phyloP scores from a whole-genome alignment of 2,113 vertebrate species.

The Calyptommatus sinebrachiatus region DNA sequence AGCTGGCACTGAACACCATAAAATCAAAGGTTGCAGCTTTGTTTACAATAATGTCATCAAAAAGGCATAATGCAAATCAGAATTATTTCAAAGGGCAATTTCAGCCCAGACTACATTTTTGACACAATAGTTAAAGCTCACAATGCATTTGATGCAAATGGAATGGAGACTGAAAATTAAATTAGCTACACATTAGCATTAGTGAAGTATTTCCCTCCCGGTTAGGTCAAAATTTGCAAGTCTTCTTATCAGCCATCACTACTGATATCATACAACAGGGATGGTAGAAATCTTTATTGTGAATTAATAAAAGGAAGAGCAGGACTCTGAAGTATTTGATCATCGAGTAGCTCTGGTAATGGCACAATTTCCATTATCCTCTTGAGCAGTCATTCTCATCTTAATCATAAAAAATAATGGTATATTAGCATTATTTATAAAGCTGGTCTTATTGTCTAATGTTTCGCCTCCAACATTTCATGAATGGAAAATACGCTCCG shows the following conservation, averaged over 20 bases:
- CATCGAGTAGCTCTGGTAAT: not conserved
- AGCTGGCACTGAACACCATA: not conserved
- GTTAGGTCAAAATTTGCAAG: not conserved
- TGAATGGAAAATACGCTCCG: not conserved
- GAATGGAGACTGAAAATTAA: constrained; percentile 33
- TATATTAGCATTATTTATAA: not conserved
- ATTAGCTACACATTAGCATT: constrained; percentile 28
- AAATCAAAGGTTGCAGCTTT: constrained; percentile 34
- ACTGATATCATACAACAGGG: not conserved
- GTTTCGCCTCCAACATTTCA: not conserved
- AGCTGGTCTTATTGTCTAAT: not conserved
- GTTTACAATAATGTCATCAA: constrained; percentile 41
- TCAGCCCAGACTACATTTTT: constrained; percentile 29
- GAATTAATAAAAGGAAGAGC: not conserved
- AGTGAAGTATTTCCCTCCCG: not conserved
- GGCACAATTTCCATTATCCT: not conserved
- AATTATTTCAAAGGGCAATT: constrained; percentile 33
- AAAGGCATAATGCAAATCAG: constrained; percentile 36
- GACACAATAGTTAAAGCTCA: constrained; percentile 34
- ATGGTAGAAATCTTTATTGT: not conserved
- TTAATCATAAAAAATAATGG: not conserved
- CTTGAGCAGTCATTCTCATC: not conserved
- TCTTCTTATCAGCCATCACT: not conserved
- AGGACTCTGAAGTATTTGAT: not conserved
- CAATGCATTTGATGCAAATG: constrained; percentile 7